Evolutionary conservation across 2,113 vertebrate species (phyloP).

Genomic region (Lepus americanus): DNA sequence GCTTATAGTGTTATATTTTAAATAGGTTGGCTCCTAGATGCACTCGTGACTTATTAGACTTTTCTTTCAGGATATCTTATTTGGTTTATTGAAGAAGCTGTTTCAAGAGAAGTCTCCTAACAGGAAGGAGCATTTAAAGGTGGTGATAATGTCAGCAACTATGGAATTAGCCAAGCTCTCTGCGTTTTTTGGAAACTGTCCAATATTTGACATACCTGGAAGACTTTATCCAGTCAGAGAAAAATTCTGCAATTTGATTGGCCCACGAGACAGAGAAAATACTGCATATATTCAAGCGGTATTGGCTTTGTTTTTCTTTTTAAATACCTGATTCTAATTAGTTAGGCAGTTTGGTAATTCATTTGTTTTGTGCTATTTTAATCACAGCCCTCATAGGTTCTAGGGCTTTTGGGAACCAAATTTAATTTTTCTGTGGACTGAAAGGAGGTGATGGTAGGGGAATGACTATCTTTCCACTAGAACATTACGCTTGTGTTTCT

Average conservation of each 20-base stretch:
- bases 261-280: slow-evolving; percentile 93
- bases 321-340: slow-evolving; percentile 45
- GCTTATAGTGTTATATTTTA: slow-evolving; percentile 60
- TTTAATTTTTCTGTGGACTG: slow-evolving; percentile 56
- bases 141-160: slow-evolving; percentile 99
- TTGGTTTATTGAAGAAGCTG: slow-evolving; percentile 96
- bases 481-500: slow-evolving; percentile 56
- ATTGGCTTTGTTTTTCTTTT: slow-evolving; percentile 67
- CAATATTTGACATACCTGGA: slow-evolving; percentile 95
- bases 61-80: slow-evolving; percentile 93
- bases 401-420: slow-evolving; percentile 11
- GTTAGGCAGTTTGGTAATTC: slow-evolving; percentile 37
- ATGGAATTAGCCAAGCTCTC: slow-evolving; percentile 95
- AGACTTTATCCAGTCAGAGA: slow-evolving; percentile 94
- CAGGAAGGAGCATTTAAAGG: slow-evolving; percentile 90
- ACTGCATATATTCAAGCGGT: slow-evolving; percentile 96
- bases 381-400: not conserved
- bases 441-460: not conserved
- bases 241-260: slow-evolving; percentile 93
- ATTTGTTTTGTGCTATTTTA: slow-evolving; percentile 49
- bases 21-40: slow-evolving; percentile 6
- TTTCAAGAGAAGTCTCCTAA: slow-evolving; percentile 87
- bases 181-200: slow-evolving; percentile 92
- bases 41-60: slow-evolving; percentile 54
- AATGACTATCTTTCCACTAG: not conserved